Base-by-base conservation (phyloP, 2,113 vertebrate species). In the Macquaria ambigua region DNA sequence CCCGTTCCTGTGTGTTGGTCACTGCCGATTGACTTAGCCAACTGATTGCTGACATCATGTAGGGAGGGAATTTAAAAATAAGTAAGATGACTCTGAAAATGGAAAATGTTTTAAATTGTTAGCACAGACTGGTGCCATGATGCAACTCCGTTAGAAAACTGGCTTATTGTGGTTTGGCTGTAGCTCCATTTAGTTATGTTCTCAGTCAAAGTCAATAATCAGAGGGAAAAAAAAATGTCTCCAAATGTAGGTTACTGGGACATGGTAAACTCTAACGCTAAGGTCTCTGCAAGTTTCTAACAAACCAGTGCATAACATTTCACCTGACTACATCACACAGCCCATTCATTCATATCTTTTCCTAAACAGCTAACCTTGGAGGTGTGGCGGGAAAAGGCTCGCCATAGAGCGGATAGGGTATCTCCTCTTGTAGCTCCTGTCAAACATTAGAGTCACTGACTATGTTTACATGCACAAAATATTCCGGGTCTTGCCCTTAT, bases 21-120 rank as follows among this genome's bases (percentile, higher is more conserved):
- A 23, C 73, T 34, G 64, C 62, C 43, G 56, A 77, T 41, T 81
- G 82, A 88, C 76, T 74, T 73, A 52, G 62, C 63, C 59, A 53
- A 46, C 56, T 84, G 77, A 70, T 0, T 2, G 34, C 76, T 86
- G 75, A 81, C 64, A 37, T 82, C 59, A 66, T 62, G 37, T 10
- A 23, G 63, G 41, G 28, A 34, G 20, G 39, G 37, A n/a, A 25
- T 61, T 37, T 0, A 0, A 58, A 21, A 71, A 84, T n/a, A 25
- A 70, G 48, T 20, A 73, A 43, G 31, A 25, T 10, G 14, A 59
- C 48, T 55, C 5, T 77, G 66, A 37, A 59, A 48, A 39, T 41
- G 23, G 46, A 16, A 63, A 31, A 43, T 28, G 25, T 79, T 50
- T 72, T 25, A 2, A 83, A 66, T 6, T 37, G 63, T 58, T 67